Base-by-base conservation (phyloP, 2,888 invertebrate genomes). In the Resseliella maxima region DNA sequence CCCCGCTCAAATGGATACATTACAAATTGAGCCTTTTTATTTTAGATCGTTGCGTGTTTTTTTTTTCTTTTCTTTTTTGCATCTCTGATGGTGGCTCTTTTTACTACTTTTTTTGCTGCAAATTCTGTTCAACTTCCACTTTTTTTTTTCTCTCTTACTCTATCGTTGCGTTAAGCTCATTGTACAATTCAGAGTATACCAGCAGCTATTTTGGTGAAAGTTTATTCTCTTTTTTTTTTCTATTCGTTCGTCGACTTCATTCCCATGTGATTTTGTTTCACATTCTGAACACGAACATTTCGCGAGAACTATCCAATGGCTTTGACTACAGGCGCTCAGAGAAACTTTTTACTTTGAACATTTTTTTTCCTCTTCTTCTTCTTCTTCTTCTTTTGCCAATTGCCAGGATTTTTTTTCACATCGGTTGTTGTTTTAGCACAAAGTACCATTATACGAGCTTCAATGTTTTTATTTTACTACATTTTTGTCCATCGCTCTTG, bases 221-320 rank as follows among this genome's bases (percentile, higher is more conserved):
- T 72, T 27, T 72, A 31, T 72, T 72, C 31, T 15, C n/a, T 72
- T n/a, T 72, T 31, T n/a, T n/a, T n/a, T n/a, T n/a, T n/a, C n/a
- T n/a, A n/a, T n/a, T n/a, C n/a, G n/a, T n/a, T n/a, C n/a, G n/a
- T n/a, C n/a, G 12, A 72, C 31, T 72, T 72, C 72, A 72, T 72
- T 72, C 72, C 72, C 72, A 72, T 72, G 72, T 35, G 72, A 72
- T 10, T 72, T 72, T 72, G 31, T 31, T 72, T 72, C 72, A 72
- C 72, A 72, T 72, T 72, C 72, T 72, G 72, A 72, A 72, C 72
- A 72, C 72, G 72, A 72, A 72, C 72, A 72, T 72, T 72, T 72
- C 72, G 72, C 72, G 72, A 72, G 31, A 72, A 72, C 72, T 72
- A 72, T 0, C 72, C 27, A 59, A 24, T 59, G 2, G 59, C 31